phyloP scores from a whole-genome alignment of 1,140 invertebrate species.

The Cryptotermes secundus region DNA sequence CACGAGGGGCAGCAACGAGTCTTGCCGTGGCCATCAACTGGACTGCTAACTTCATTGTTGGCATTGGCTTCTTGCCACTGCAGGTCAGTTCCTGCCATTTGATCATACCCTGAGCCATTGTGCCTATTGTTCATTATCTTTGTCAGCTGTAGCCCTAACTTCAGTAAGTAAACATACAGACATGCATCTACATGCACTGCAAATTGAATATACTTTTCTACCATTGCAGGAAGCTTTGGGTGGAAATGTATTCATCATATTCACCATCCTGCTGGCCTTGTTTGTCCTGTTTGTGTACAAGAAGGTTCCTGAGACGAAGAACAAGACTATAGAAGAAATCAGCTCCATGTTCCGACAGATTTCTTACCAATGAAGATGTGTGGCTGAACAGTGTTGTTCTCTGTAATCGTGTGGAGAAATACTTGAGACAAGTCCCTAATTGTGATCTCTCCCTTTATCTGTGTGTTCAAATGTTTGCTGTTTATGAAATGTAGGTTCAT shows the following conservation, averaged over 20 bases:
- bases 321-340: slow-evolving; percentile 81
- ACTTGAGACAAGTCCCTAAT: no score
- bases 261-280: slow-evolving; percentile 62
- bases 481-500: no score
- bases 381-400: no score
- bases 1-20: slow-evolving; percentile 75
- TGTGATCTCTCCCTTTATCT: no score
- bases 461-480: no score
- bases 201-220: slow-evolving; percentile 20
- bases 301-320: slow-evolving; percentile 85
- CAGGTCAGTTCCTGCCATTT: slow-evolving; percentile 55
- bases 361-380: slow-evolving; percentile 57
- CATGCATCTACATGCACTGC: no score
- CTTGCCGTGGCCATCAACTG: slow-evolving; percentile 83
- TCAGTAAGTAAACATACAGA: no score
- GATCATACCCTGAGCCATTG: no score
- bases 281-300: slow-evolving; percentile 75
- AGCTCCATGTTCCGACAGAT: slow-evolving; percentile 72
- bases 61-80: slow-evolving; percentile 69
- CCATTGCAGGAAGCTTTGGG: slow-evolving; percentile 56
- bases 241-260: slow-evolving; percentile 76
- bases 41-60: slow-evolving; percentile 83
- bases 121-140: no score
- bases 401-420: no score
- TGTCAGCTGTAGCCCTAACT: no score